Percentiles rank a stretch among this genome's conserved stretches.
Evolutionary conservation across 1,140 invertebrate genomes (phyloP).

Genomic region (Steinernema khuongi): DNA sequence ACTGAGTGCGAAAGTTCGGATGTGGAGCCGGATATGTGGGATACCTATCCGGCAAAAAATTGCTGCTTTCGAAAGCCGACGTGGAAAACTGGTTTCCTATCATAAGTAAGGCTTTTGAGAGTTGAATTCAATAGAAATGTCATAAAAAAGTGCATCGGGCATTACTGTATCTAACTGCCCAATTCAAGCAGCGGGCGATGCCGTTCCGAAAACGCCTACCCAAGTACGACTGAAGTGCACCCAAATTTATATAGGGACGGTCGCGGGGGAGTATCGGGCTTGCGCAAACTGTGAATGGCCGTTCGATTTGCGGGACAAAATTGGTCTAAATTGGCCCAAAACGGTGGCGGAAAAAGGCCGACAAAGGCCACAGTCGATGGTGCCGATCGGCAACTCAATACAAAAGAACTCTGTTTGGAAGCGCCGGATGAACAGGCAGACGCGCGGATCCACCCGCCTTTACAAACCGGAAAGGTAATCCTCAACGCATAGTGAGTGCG

Average conservation of each 20-base stretch:
- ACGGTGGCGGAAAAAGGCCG: not conserved
- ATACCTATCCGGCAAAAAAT: not conserved
- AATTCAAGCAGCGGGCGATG: not conserved
- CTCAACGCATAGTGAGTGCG: not conserved
- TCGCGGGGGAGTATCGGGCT: too few species aligned
- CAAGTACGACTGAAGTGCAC: not conserved
- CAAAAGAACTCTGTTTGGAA: not conserved
- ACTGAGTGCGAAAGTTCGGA: not conserved
- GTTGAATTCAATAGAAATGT: not conserved
- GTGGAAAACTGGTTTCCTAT: conserved; percentile 10
- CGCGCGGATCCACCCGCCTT: not conserved
- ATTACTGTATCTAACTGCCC: not conserved
- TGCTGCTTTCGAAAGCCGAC: not conserved
- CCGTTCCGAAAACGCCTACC: not conserved
- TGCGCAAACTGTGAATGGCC: too few species aligned
- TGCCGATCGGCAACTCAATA: not conserved
- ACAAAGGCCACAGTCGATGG: too few species aligned
- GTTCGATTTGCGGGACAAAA: too few species aligned
- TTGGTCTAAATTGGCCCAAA: too few species aligned
- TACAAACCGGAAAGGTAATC: conserved; percentile 1
- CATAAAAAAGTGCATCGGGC: conserved; percentile 10
- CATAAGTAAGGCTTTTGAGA: not conserved
- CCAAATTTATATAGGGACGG: too few species aligned
- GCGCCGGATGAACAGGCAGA: not conserved
- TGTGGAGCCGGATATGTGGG: not conserved